Base-by-base conservation (phyloP, 2,888 invertebrate genomes). In the Lumbricus terrestris region DNA sequence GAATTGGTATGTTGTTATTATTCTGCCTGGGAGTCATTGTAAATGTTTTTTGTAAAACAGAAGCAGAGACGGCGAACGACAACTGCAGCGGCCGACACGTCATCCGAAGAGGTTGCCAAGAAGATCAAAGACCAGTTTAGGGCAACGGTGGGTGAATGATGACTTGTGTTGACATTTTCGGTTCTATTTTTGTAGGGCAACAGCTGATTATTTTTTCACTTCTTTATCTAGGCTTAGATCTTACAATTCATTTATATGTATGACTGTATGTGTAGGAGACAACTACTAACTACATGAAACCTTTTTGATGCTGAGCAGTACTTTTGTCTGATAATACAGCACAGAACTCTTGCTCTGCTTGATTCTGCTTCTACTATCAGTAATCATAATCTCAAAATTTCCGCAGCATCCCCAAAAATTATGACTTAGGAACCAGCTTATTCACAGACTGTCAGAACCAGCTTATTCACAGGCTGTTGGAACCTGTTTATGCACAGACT, bases 111-210 rank as follows among this genome's bases (percentile, higher is more conserved):
- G 13, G 83, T 90, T n/a, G 96, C 96, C 82, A 96, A 97, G 90
- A 96, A 96, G 94, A 97, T 97, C 92, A 98, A 98, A 95, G 98
- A 98, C 93, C 96, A 96, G 93, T 98, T 98, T 96, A 96, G 97
- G 90, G 97, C 97, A 90, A 95, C 95, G 69, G 69, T 69, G n/a
- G 69, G 69, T 13, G 8, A 69, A 69, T n/a, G 69, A 69, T 69
- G 69, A 69, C 11, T 69, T 69, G 29, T 8, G 69, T 29, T 16
- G 69, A 69, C 4, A 69, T 1, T 69, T 69, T 11, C n/a, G 11
- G 69, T 29, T 29, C n/a, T 47, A 23, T 11, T 13, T 69, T 69
- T 15, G n/a, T 69, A n/a, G 69, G 29, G 16, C 8, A n/a, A 16
- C 69, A 69, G 69, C 8, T 69, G 69, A n/a, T n/a, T n/a, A n/a